Percentiles rank a stretch among this genome's conserved stretches.
These are phyloP conservation scores for Argopecten irradians DNA, from an alignment of 1,140 invertebrate genomes.

Conservation along the genomic window DNA sequence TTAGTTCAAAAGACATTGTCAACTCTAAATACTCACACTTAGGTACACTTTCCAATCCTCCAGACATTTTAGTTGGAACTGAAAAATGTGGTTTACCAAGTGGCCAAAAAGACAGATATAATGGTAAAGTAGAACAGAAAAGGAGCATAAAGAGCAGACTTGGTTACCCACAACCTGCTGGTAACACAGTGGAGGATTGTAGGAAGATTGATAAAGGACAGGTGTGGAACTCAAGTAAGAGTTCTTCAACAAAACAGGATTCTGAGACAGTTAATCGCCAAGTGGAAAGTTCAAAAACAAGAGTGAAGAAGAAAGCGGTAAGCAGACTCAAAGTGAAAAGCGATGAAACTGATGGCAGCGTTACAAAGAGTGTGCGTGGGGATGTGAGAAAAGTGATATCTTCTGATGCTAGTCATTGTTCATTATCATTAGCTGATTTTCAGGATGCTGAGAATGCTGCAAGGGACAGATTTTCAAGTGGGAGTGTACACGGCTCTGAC, in stretches of 20 bases:
- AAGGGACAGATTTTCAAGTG: not conserved
- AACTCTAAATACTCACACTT: not conserved
- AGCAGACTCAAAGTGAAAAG: not conserved
- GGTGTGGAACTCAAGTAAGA: not conserved
- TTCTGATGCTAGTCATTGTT: not conserved
- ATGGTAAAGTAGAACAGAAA: not conserved
- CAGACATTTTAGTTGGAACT: constrained; percentile 10
- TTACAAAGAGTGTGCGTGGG: not conserved
- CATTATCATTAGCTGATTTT: not conserved
- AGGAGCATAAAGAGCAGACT: not conserved
- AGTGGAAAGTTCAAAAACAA: not conserved
- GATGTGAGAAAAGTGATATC: constrained; percentile 33
- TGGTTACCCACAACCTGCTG: not conserved
- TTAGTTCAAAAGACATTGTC: not conserved
- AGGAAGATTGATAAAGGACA: not conserved
- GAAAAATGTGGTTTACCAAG: not conserved
- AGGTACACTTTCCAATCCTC: not conserved
- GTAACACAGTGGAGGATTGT: not conserved
- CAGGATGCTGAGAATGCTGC: not conserved
- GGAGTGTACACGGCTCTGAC: not conserved
- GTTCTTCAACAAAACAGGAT: constrained; percentile 10
- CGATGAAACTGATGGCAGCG: not conserved
- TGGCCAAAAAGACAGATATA: not conserved
- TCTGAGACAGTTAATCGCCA: constrained; percentile 10
- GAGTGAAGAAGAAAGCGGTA: not conserved